Conservation (phyloP, 2,113 vertebrate genomes). For the Plestiodon gilberti region DNA sequence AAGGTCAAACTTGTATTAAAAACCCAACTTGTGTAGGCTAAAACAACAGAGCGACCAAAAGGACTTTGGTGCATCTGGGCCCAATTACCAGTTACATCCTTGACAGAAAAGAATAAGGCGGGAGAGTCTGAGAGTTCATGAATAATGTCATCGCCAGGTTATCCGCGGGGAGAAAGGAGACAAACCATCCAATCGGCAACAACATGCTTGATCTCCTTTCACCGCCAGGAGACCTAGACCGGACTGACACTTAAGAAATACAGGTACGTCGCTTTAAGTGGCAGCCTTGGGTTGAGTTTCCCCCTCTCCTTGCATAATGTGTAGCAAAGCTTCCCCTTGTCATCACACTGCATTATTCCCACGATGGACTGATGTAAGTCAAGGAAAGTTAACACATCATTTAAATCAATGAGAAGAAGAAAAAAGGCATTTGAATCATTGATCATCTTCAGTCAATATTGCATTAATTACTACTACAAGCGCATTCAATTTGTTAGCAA, state of each 20-base stretch:
- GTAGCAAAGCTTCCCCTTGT: background rate
- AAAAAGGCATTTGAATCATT: too few species aligned
- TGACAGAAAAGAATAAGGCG: slow-evolving; percentile 80
- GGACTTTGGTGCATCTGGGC: slow-evolving; percentile 84
- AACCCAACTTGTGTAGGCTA: slow-evolving; percentile 86
- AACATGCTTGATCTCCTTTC: slow-evolving; percentile 17
- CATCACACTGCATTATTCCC: background rate
- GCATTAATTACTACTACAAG: too few species aligned
- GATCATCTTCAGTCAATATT: too few species aligned
- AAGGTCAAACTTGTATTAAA: slow-evolving; percentile 88
- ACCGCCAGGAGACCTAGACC: slow-evolving; percentile 15
- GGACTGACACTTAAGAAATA: background rate
- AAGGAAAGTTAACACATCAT: too few species aligned
- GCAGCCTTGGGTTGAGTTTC: background rate
- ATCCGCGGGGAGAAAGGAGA: slow-evolving; percentile 76
- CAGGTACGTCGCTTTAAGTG: background rate
- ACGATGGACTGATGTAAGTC: background rate
- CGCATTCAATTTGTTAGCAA: too few species aligned
- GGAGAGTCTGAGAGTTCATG: slow-evolving; percentile 78
- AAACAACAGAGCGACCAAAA: slow-evolving; percentile 88
- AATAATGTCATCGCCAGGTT: slow-evolving; percentile 86
- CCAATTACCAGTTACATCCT: slow-evolving; percentile 91
- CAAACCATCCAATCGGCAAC: slow-evolving; percentile 72
- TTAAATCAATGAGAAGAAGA: too few species aligned
- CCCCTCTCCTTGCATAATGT: background rate